Conservation (phyloP, 2,113 vertebrate genomes). For the Chitala chitala region DNA sequence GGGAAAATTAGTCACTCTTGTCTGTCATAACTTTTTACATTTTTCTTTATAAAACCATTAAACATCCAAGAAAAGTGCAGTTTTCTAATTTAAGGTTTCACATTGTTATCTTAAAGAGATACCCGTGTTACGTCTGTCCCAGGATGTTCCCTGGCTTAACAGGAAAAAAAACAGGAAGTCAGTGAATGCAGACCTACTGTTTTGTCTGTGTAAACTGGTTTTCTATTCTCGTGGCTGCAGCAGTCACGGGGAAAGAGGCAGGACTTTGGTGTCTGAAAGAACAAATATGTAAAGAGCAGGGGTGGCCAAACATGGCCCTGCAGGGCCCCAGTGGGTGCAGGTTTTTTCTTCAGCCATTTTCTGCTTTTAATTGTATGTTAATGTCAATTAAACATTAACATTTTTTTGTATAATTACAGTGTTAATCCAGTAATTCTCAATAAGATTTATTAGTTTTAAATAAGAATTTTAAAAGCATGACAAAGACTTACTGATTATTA, state of each 20-base stretch:
- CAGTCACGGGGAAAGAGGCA: constrained; percentile 27
- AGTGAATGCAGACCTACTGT: constrained; percentile 37
- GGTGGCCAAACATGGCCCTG: not conserved
- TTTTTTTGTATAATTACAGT: too few relatives aligned
- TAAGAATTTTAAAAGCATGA: too few relatives aligned
- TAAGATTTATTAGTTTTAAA: too few relatives aligned
- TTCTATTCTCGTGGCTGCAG: constrained; percentile 30
- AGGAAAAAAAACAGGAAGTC: constrained; percentile 71
- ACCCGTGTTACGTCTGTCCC: constrained; percentile 48
- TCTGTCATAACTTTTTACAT: not conserved
- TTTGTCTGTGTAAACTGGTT: constrained; percentile 36
- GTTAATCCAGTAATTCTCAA: too few relatives aligned
- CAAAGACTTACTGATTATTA: too few relatives aligned
- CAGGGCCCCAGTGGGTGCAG: too few relatives aligned
- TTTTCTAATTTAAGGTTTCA: not conserved
- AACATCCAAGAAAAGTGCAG: not conserved
- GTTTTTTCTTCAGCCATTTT: too few relatives aligned
- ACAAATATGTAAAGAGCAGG: constrained; percentile 19
- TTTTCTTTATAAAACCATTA: not conserved
- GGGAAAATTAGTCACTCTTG: not conserved
- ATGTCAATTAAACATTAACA: too few relatives aligned
- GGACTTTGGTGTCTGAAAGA: constrained; percentile 5
- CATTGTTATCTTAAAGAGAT: constrained; percentile 21
- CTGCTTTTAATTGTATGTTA: too few relatives aligned
- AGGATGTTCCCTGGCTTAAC: constrained; percentile 54